Evolutionary conservation across 2,797 vertebrate species (phyloP), one percentile per base, ranked within the genome.

Genomic region (Hemitrygon akajei): DNA sequence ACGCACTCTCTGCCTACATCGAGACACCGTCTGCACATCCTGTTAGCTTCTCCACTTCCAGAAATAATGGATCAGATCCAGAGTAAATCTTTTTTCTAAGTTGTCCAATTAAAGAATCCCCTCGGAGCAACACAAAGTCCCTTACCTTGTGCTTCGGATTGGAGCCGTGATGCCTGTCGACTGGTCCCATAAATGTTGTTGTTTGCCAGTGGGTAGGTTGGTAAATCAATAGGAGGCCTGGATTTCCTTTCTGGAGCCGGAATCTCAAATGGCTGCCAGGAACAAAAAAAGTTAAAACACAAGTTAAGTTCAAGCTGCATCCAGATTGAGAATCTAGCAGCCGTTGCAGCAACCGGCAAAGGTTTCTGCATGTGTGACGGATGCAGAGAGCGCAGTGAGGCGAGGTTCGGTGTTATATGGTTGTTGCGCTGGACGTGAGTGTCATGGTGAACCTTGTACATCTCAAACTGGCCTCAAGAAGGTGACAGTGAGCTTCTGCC

Each of bases 21-120:
- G 0, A 20, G 69, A 16, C 69, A 71, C 11, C 16, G 0, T 87
- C 27, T 69, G 94, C 94, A 94, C 94, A 95, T 40, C 95, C 96
- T 0, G 34, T 95, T 75, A 14, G 69, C 20, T 69, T 69, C 66
- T 69, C 14, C 16, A 14, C 20, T 14, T 20, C 66, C 16, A 3
- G 66, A 20, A 69, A 69, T 69, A 3, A 20, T 69, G 66, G 66
- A 20, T 69, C 20, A 12, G 66, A 69, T 34, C n/a, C n/a, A 84
- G 47, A 20, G 47, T 89, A 7, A 0, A 95, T 14, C 66, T 20
- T 95, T 1, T 0, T 47, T 91, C 27, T 71, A 69, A 14, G 16
- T 14, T 69, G 66, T 69, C 66, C 47, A 47, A 47, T 47, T 47
- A 47, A 47, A 47, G 47, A 47, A 47, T 47, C 47, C 47, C 47